Percentiles rank a stretch among this genome's conserved stretches.
Evolutionary conservation across 2,797 vertebrate species (phyloP).

Genomic region (Leptoclinus maculatus): DNA sequence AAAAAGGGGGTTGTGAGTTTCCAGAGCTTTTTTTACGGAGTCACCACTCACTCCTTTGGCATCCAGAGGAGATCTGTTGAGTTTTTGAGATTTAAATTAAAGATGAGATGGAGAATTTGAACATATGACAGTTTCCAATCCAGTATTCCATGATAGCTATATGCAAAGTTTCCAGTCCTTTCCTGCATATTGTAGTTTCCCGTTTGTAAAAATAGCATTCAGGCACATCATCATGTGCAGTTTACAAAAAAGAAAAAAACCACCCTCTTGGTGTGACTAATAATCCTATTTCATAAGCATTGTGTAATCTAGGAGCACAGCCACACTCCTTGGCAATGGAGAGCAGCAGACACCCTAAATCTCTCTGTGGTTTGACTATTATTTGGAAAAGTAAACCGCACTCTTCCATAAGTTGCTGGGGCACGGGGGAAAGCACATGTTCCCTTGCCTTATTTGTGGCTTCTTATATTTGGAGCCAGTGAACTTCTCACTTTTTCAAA

Average conservation of each 20-base stretch:
- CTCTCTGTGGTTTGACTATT: slow-evolving; percentile 71
- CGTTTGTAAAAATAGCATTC: slow-evolving; percentile 53
- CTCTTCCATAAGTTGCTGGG: slow-evolving; percentile 64
- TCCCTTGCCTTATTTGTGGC: slow-evolving; percentile 63
- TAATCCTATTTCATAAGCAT: slow-evolving; percentile 68
- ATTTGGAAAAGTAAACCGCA: slow-evolving; percentile 73
- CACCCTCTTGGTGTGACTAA: slow-evolving; percentile 43
- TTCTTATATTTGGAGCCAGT: slow-evolving; percentile 59
- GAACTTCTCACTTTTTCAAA: slow-evolving; percentile 54
- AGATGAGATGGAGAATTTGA: slow-evolving; percentile 70
- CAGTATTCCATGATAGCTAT: slow-evolving; percentile 31
- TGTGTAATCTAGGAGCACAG: slow-evolving; percentile 72
- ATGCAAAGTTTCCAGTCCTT: slow-evolving; percentile 62
- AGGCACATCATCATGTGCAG: slow-evolving; percentile 40
- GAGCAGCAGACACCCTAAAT: slow-evolving; percentile 66
- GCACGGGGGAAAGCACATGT: slow-evolving; percentile 46
- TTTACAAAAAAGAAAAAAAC: slow-evolving; percentile 15
- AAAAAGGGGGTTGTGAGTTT: slow-evolving; percentile 74
- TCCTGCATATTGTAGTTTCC: slow-evolving; percentile 37
- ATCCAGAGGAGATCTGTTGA: slow-evolving; percentile 48
- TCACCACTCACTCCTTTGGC: slow-evolving; percentile 63
- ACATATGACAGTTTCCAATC: slow-evolving; percentile 58
- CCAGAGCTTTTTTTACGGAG: slow-evolving; percentile 65
- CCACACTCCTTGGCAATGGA: slow-evolving; percentile 60
- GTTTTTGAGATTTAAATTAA: slow-evolving; percentile 73